Evolutionary conservation across 2,797 vertebrate genomes (phyloP).

Genomic region (Myotis daubentonii): DNA sequence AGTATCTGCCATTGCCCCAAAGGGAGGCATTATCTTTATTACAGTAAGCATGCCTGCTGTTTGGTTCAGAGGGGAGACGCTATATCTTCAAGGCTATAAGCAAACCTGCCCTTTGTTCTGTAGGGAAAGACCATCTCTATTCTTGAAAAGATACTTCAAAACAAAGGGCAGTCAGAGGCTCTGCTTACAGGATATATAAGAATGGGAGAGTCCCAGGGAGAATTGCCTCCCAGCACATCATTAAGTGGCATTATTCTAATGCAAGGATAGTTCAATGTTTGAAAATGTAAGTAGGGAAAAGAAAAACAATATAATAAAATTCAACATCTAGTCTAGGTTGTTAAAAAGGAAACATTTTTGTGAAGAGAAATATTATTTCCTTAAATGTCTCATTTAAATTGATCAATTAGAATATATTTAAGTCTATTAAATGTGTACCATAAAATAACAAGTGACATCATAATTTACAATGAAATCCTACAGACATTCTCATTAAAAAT

Average conservation of each 20-base stretch:
- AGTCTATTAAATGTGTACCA: conserved; percentile 31
- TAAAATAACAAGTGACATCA: not conserved
- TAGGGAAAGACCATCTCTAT: not conserved
- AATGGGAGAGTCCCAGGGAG: not conserved
- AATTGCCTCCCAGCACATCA: not conserved
- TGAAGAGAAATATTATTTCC: conserved; percentile 26
- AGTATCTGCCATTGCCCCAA: not conserved
- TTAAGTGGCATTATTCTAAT: not conserved
- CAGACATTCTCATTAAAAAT: conserved; percentile 6
- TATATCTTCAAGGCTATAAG: not conserved
- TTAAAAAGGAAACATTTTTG: conserved; percentile 18
- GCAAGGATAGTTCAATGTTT: conserved; percentile 62
- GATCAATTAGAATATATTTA: not conserved
- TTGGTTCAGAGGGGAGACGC: not conserved
- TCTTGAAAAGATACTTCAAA: not conserved
- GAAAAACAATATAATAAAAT: conserved; percentile 1
- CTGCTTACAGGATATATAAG: not conserved
- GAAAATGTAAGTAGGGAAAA: not conserved
- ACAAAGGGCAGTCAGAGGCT: not conserved
- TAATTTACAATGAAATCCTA: not conserved
- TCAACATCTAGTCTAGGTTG: not conserved
- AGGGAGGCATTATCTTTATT: conserved; percentile 12
- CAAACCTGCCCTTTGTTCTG: conserved; percentile 27
- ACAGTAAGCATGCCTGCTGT: not conserved
- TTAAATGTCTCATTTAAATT: not conserved